These are phyloP conservation scores for Emydocephalus ijimae DNA, from an alignment of 2,113 vertebrate species.

Conservation along the genomic window DNA sequence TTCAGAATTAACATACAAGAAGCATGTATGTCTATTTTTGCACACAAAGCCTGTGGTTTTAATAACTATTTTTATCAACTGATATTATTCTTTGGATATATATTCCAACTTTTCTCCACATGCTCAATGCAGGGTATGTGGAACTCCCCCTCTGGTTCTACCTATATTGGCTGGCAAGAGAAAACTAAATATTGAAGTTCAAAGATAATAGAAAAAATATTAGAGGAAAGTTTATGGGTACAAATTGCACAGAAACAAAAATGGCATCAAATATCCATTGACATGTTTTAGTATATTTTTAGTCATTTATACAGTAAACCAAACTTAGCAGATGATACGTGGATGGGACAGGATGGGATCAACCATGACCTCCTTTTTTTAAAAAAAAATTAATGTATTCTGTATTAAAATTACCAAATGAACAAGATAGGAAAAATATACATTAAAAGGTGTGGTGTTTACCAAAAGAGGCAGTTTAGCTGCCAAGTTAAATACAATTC, in stretches of 20 bases:
- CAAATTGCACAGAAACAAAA: neutral
- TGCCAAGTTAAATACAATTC: conserved; percentile 59
- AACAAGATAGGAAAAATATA: conserved; percentile 33
- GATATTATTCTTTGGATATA: neutral
- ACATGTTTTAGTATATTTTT: neutral
- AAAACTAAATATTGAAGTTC: neutral
- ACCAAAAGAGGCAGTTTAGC: conserved; percentile 27
- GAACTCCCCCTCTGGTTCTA: neutral
- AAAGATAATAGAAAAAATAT: neutral
- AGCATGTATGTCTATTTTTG: neutral
- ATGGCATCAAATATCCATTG: neutral
- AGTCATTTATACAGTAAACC: neutral
- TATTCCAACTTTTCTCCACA: neutral
- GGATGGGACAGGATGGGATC: neutral
- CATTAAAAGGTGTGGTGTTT: conserved; percentile 53
- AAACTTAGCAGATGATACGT: conserved; percentile 2
- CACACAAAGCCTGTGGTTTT: neutral
- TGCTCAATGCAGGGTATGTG: neutral
- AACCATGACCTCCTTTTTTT: neutral
- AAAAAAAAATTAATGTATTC: neutral
- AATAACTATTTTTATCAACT: neutral
- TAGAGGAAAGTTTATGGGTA: neutral
- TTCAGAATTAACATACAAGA: neutral
- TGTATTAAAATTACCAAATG: conserved; percentile 1
- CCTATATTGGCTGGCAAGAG: neutral